phyloP scores from a whole-genome alignment of 2,113 vertebrate species.

The Okapia johnstoni region DNA sequence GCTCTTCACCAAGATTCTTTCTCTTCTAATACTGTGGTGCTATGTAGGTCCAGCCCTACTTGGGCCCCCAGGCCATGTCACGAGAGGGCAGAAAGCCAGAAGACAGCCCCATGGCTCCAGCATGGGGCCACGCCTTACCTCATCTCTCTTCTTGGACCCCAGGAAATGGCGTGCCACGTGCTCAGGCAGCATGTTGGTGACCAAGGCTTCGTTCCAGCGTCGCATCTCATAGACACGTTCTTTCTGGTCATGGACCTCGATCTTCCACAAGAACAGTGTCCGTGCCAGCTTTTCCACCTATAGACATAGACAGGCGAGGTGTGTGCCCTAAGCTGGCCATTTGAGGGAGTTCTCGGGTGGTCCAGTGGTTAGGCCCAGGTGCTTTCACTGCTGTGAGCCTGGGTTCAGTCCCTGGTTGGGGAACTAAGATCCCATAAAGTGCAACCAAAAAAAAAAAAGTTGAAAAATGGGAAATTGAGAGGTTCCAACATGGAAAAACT shows the following conservation, averaged over 20 bases:
- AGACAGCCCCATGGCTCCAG: neutral
- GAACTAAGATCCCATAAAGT: neutral
- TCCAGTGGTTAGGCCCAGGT: neutral
- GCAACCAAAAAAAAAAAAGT: neutral
- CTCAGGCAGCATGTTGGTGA: conserved; percentile 96
- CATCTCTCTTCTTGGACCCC: conserved; percentile 93
- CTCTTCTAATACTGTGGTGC: neutral
- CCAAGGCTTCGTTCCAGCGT: conserved; percentile 94
- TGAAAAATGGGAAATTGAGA: neutral
- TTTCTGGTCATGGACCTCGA: conserved; percentile 93
- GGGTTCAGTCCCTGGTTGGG: neutral
- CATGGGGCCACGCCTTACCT: conserved; percentile 78
- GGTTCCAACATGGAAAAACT: neutral
- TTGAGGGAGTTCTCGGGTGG: neutral
- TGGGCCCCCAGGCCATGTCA: accelerated
- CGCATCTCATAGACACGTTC: conserved; percentile 95
- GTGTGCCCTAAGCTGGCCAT: neutral
- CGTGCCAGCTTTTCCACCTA: conserved; percentile 93
- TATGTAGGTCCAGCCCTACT: neutral
- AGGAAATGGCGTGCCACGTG: conserved; percentile 97
- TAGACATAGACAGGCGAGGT: neutral
- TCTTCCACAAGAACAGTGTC: conserved; percentile 94
- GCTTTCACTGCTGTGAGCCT: neutral
- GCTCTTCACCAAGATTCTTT: neutral
- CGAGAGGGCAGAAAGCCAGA: neutral